A percentile compares a stretch with the other conserved stretches of the same genome.
Conservation (phyloP, 2,113 vertebrate species). For the rat (Rattus norvegicus) region DNA sequence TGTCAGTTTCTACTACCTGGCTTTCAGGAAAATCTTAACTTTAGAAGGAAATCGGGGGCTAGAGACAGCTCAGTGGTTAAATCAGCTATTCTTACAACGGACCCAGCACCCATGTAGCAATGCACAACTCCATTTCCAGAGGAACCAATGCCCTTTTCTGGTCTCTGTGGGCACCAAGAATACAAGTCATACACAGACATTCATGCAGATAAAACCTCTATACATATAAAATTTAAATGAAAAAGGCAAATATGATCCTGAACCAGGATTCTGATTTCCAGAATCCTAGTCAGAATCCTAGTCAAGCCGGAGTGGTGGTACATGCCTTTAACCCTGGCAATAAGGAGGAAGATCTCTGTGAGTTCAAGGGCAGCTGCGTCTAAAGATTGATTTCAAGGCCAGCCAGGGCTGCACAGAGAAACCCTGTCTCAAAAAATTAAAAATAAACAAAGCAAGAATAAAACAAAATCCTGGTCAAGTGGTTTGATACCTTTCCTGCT, state of each 20-base stretch:
- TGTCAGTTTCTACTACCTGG: background rate
- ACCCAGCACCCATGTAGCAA: background rate
- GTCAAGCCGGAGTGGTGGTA: background rate
- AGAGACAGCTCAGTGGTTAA: background rate
- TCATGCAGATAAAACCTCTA: background rate
- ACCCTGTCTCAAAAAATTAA: background rate
- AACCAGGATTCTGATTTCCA: background rate
- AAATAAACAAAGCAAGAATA: background rate
- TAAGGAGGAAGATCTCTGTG: background rate
- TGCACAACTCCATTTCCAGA: background rate
- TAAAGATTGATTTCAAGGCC: background rate
- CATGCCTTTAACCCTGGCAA: background rate
- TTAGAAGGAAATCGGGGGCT: background rate
- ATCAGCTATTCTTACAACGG: background rate
- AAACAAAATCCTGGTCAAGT: background rate
- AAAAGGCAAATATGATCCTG: background rate
- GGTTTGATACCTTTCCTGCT: background rate
- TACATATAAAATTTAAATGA: background rate
- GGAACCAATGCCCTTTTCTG: background rate
- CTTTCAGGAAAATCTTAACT: background rate
- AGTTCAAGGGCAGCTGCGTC: background rate
- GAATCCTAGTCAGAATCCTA: background rate
- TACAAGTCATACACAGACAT: background rate
- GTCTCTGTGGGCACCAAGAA: background rate
- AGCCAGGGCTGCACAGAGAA: background rate